A percentile compares a stretch with the other conserved stretches of the same genome.
These are phyloP conservation scores for Hafferia zeledoni DNA, from an alignment of 2,797 vertebrate species.

Conservation along the genomic window DNA sequence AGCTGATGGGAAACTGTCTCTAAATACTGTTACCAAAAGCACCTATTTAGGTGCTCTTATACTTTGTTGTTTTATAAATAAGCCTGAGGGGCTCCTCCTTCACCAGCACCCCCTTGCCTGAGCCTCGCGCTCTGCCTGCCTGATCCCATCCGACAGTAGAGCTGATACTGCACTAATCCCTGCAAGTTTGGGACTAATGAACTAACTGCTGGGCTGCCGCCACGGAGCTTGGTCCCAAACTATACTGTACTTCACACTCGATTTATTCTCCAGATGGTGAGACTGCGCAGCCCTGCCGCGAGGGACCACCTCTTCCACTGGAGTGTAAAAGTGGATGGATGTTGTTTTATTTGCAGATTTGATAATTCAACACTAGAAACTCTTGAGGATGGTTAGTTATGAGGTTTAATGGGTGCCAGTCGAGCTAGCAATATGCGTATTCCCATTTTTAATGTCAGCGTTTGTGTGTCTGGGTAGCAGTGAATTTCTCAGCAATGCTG, in stretches of 20 bases:
- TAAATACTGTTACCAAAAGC: slow-evolving; percentile 2
- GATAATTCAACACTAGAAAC: slow-evolving; percentile 82
- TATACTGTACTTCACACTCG: slow-evolving; percentile 99
- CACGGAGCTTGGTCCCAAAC: slow-evolving; percentile 98
- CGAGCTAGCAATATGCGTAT: slow-evolving; percentile 51
- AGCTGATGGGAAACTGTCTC: not conserved
- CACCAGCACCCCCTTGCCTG: slow-evolving; percentile 63
- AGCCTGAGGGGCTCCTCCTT: slow-evolving; percentile 63
- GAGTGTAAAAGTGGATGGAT: slow-evolving; percentile 91
- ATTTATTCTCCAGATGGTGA: slow-evolving; percentile 99
- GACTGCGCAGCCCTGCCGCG: slow-evolving; percentile 87
- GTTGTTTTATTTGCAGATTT: slow-evolving; percentile 89
- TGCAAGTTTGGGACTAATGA: slow-evolving; percentile 99
- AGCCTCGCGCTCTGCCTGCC: slow-evolving; percentile 76
- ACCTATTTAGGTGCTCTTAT: slow-evolving; percentile 31
- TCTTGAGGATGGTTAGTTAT: slow-evolving; percentile 77
- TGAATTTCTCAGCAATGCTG: slow-evolving; percentile 49
- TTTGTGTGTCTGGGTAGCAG: slow-evolving; percentile 32
- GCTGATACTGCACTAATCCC: slow-evolving; percentile 93
- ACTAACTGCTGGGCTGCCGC: slow-evolving; percentile 97
- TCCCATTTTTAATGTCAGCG: slow-evolving; percentile 70
- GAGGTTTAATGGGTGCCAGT: slow-evolving; percentile 79
- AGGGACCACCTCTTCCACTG: slow-evolving; percentile 91
- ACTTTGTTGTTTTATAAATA: slow-evolving; percentile 44
- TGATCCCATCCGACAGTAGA: slow-evolving; percentile 86